These are phyloP conservation scores for Lithosia quadra DNA, from an alignment of 2,888 invertebrate genomes.

Conservation along the genomic window DNA sequence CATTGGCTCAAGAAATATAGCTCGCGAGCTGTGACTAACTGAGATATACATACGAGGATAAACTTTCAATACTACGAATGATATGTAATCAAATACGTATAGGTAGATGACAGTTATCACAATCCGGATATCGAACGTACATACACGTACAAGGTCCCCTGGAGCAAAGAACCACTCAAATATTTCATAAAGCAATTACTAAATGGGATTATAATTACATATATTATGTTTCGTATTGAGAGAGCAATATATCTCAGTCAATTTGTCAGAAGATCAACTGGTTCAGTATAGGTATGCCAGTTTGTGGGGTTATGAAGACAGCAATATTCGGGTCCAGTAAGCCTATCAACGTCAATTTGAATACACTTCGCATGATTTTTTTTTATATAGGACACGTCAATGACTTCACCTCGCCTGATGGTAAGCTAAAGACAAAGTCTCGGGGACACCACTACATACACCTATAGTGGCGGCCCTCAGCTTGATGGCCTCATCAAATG, in stretches of 20 bases:
- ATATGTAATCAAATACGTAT: neutral
- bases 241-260: slow-evolving; percentile 15
- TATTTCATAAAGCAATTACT: slow-evolving; percentile 2
- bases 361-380: too few relatives aligned
- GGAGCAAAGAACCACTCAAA: neutral
- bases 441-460: too few relatives aligned
- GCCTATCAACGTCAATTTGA: too few relatives aligned
- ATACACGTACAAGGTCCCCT: neutral
- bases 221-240: slow-evolving; percentile 2
- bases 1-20: too few relatives aligned
- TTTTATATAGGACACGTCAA: too few relatives aligned
- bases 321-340: neutral
- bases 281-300: neutral
- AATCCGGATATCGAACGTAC: neutral
- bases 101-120: neutral
- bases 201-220: neutral
- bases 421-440: too few relatives aligned
- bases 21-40: neutral
- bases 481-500: too few relatives aligned
- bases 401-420: too few relatives aligned
- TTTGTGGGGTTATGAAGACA: neutral
- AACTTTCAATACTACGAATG: neutral
- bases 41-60: neutral
- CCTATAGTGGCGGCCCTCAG: too few relatives aligned
- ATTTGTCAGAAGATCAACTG: slow-evolving; percentile 26